Base-by-base conservation (phyloP, 2,888 invertebrate genomes). In the Diplazon laetatorius region DNA sequence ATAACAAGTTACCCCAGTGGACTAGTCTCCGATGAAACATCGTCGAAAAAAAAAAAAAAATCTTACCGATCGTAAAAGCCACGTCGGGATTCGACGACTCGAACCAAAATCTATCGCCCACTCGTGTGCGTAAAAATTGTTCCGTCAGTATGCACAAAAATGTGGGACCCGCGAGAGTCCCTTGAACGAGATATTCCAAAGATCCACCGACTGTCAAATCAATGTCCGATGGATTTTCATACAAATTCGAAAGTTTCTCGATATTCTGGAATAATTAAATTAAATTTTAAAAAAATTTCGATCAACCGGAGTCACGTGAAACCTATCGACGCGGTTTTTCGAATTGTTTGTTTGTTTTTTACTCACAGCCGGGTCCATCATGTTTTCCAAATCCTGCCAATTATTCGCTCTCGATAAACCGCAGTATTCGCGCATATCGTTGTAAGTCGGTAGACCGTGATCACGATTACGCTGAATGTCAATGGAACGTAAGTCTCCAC, bases 401-500 rank as follows among this genome's bases (percentile, higher is more conserved):
- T 90, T 91, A 20, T 91, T 91, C 0, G 96, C 97, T 57, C 94
- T 94, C 0, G 93, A 92, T 9, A 97, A 90, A 0, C 96, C 95
- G 86, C 97, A 97, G 80, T 95, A 95, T 9, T 94, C 94, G 70
- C 98, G 93, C 86, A 95, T 95, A 73, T 95, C 93, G 76, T 95
- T 94, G 90, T 97, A 97, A 0, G 94, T 94, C 3, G 95, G 96
- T 37, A 97, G 91, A 10, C 96, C 97, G 86, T 97, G 97, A 90
- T 97, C 97, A 60, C 97, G 93, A 82, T 96, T 96, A 80, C 97
- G 93, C 89, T 97, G 97, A 80, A 97, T 95, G 87, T 97, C 97
- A 37, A 95, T 93, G 0, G 97, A 95, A 50, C 96, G 94, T 76
- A 97, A 92, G 90, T 97, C 97, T 9, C 93, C 92, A 0, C 97